Percentiles rank a stretch among this genome's conserved stretches.
Evolutionary conservation across 2,113 vertebrate species (phyloP).

Genomic region (Notarius quadriscutis): DNA sequence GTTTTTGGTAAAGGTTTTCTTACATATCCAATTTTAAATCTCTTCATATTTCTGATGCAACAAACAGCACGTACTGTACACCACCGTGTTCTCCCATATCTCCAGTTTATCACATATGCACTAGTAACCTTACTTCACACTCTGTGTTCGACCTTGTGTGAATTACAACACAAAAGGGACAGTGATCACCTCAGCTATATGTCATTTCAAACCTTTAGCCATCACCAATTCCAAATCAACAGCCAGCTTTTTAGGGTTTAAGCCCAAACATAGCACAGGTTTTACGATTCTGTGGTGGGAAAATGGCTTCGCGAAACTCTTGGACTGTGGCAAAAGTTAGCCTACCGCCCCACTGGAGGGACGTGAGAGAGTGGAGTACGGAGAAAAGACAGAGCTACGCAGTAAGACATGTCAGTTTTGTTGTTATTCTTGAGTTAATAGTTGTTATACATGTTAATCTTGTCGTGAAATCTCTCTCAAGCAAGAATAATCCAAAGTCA

Average conservation of each 20-base stretch:
- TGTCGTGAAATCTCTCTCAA: too few species aligned
- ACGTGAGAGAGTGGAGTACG: slow-evolving; percentile 57
- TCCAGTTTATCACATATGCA: background rate
- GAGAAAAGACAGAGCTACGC: slow-evolving; percentile 61
- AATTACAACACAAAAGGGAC: slow-evolving; percentile 21
- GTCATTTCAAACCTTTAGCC: background rate
- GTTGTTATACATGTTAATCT: background rate
- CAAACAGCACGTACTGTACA: background rate
- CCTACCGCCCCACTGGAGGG: slow-evolving; percentile 57
- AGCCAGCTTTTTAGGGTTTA: background rate
- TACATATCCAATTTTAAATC: background rate
- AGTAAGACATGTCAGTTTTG: slow-evolving; percentile 43
- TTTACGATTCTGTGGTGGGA: background rate
- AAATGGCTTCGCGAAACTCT: slow-evolving; percentile 47
- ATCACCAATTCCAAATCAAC: background rate
- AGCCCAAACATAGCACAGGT: background rate
- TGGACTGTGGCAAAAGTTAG: slow-evolving; percentile 23
- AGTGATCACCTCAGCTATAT: background rate
- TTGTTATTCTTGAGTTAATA: background rate
- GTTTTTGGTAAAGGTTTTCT: background rate
- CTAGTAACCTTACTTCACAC: background rate
- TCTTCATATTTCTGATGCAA: background rate
- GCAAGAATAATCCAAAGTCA: too few species aligned
- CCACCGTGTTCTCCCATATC: background rate
- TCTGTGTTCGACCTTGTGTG: background rate